These are phyloP conservation scores for Ctenomys sociabilis DNA, from an alignment of 2,113 vertebrate genomes.

Conservation along the genomic window DNA sequence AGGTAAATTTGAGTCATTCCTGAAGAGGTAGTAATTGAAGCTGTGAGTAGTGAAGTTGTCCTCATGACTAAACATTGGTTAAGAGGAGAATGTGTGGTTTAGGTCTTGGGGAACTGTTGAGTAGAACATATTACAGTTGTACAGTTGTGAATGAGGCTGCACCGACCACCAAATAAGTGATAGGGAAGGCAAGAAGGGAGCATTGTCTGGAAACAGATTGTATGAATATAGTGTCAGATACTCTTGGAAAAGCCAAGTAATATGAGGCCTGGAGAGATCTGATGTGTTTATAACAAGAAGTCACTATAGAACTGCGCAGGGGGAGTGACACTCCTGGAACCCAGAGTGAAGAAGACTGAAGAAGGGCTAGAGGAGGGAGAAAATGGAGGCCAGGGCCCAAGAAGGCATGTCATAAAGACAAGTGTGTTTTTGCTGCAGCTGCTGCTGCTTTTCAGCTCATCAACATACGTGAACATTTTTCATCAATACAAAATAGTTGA, in stretches of 20 bases:
- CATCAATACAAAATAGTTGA: not conserved
- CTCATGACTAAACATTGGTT: not conserved
- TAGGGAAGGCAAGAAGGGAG: not conserved
- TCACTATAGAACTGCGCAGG: not conserved
- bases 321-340: not conserved
- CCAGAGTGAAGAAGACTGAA: not conserved
- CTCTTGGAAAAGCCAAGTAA: not conserved
- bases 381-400: not conserved
- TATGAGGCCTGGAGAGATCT: not conserved
- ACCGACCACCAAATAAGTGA: not conserved
- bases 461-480: not conserved
- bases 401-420: not conserved
- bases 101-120: not conserved
- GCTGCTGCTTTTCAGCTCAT: not conserved
- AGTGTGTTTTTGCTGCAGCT: not conserved
- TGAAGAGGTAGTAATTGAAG: too few relatives aligned
- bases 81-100: not conserved
- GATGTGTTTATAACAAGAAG: not conserved
- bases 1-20: not conserved
- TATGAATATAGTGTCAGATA: not conserved
- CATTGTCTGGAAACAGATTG: not conserved
- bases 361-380: too few relatives aligned
- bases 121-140: not conserved
- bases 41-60: too few relatives aligned
- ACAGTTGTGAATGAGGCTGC: rapidly evolving